Conservation (phyloP, 2,888 invertebrate species). For the Drosophila neutralis region DNA sequence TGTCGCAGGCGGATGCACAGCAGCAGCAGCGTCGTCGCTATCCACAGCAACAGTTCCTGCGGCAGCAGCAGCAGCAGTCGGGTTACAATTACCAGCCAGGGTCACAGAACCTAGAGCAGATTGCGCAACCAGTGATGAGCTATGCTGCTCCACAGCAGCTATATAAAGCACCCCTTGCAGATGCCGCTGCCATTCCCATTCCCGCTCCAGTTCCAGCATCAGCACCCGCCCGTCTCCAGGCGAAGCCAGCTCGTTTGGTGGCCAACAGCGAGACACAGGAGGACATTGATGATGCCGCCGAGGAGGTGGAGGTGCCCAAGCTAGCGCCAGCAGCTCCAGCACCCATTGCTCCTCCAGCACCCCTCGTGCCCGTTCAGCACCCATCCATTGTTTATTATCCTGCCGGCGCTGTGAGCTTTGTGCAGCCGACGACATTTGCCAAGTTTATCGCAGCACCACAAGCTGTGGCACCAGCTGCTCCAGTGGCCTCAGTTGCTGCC, state of each 20-base stretch:
- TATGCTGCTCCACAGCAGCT: slow-evolving; percentile 63
- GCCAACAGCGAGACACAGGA: slow-evolving; percentile 71
- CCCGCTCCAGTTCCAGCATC: slow-evolving; percentile 13
- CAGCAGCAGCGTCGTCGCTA: slow-evolving; percentile 51
- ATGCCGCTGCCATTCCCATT: background rate
- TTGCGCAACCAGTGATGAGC: slow-evolving; percentile 38
- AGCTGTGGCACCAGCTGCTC: slow-evolving; percentile 7
- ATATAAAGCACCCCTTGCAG: slow-evolving; percentile 42
- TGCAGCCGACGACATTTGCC: slow-evolving; percentile 67
- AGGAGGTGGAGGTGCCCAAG: slow-evolving; percentile 58
- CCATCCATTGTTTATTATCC: slow-evolving; percentile 74
- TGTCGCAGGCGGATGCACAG: slow-evolving; percentile 43
- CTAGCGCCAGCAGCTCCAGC: slow-evolving; percentile 20
- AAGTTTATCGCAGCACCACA: slow-evolving; percentile 56
- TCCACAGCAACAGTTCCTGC: slow-evolving; percentile 55
- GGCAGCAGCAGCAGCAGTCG: slow-evolving; percentile 51
- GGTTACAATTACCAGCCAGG: slow-evolving; percentile 76
- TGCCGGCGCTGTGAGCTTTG: slow-evolving; percentile 74
- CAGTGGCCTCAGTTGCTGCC: slow-evolving; percentile 21
- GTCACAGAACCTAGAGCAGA: slow-evolving; percentile 49
- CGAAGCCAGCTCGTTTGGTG: slow-evolving; percentile 62
- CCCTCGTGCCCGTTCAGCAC: slow-evolving; percentile 21
- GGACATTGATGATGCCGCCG: slow-evolving; percentile 72
- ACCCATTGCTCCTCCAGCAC: slow-evolving; percentile 21
- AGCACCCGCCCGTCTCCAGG: slow-evolving; percentile 53